Percentiles rank a stretch among this genome's conserved stretches.
Evolutionary conservation across 2,113 vertebrate species (phyloP).

Genomic region (Brienomyrus brachyistius): DNA sequence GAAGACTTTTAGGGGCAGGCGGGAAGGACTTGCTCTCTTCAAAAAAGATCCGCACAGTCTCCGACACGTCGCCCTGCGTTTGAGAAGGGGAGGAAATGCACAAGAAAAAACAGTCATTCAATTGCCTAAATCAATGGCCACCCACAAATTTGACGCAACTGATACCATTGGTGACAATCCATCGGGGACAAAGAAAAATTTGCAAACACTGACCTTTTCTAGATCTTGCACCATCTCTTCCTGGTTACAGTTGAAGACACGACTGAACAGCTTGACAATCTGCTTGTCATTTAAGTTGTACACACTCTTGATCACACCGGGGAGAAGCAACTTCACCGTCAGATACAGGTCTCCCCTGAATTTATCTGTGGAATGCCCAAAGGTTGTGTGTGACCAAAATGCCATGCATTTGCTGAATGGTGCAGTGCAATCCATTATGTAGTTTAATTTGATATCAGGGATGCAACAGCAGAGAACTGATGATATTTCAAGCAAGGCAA

Average conservation of each 20-base stretch:
- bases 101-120: neutral
- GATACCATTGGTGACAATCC: neutral
- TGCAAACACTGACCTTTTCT: constrained; percentile 73
- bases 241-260: constrained; percentile 82
- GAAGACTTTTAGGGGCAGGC: constrained; percentile 80
- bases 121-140: neutral
- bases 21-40: constrained; percentile 82
- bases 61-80: constrained; percentile 87
- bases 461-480: neutral
- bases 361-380: constrained; percentile 65
- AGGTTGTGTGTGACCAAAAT: neutral
- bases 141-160: neutral
- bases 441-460: neutral
- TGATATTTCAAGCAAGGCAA: neutral
- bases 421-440: neutral
- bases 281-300: constrained; percentile 99
- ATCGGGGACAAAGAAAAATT: neutral
- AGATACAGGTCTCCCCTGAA: constrained; percentile 88
- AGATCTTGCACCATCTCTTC: constrained; percentile 91
- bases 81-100: neutral
- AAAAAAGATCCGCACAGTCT: constrained; percentile 90
- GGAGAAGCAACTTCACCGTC: constrained; percentile 89
- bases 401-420: neutral
- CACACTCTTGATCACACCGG: constrained; percentile 89
- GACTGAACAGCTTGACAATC: constrained; percentile 95